These are phyloP conservation scores for Temnothorax ravouxi DNA, from an alignment of 2,888 invertebrate species.

Conservation along the genomic window DNA sequence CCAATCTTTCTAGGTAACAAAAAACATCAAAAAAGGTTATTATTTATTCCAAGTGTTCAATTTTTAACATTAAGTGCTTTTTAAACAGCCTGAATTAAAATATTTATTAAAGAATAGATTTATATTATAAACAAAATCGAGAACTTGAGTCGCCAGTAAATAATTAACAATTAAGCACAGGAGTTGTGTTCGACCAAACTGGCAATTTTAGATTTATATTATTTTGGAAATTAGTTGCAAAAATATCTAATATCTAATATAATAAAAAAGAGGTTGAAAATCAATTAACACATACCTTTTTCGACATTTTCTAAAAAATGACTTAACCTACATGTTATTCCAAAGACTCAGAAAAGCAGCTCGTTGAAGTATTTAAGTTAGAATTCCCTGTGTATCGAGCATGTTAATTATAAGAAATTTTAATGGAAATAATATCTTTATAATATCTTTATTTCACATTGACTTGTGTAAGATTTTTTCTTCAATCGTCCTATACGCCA, in stretches of 20 bases:
- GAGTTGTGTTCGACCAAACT: too few species aligned
- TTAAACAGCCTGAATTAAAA: background rate
- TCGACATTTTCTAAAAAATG: background rate
- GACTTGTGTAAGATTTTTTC: constrained; percentile 1
- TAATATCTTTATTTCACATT: background rate
- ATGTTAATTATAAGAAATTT: background rate
- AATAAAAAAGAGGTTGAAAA: background rate
- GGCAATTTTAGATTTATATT: background rate
- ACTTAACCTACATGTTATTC: background rate
- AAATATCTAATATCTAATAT: background rate
- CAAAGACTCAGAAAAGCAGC: background rate
- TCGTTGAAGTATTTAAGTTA: background rate
- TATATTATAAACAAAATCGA: too few species aligned
- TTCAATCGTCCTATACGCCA: background rate
- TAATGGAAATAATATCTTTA: background rate
- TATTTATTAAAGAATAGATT: background rate
- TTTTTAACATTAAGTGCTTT: background rate
- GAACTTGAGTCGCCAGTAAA: too few species aligned
- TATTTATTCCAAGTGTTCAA: background rate
- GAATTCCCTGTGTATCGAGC: background rate
- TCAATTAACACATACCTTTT: background rate
- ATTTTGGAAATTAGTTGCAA: background rate
- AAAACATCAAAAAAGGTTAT: background rate
- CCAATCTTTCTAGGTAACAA: background rate
- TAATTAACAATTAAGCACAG: too few species aligned